Evolutionary conservation across 2,113 vertebrate species (phyloP), one percentile per base, ranked within the genome.

Genomic region (Zeus faber): DNA sequence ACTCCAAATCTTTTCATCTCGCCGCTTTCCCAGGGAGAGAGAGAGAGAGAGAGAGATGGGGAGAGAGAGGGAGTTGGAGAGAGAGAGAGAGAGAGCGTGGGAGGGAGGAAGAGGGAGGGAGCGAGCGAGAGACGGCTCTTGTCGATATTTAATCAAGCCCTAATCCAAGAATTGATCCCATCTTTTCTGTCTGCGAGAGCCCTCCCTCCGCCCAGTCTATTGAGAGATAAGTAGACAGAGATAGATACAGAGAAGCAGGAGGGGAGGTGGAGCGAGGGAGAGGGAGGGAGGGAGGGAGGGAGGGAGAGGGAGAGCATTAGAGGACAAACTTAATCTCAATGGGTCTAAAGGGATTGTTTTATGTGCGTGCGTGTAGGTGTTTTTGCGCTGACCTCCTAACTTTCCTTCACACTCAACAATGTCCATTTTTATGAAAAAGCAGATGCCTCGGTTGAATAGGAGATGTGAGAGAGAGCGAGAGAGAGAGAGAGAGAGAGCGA

Each of bases 61-160:
- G n/a, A n/a, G n/a, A n/a, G n/a, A n/a, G n/a, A n/a, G n/a, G n/a
- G n/a, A n/a, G n/a, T n/a, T n/a, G n/a, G n/a, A n/a, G n/a, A n/a
- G n/a, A n/a, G n/a, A n/a, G n/a, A n/a, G n/a, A n/a, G n/a, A n/a
- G n/a, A n/a, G n/a, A n/a, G n/a, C n/a, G n/a, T n/a, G n/a, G n/a
- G n/a, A n/a, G n/a, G n/a, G n/a, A n/a, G n/a, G n/a, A n/a, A n/a
- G n/a, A n/a, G n/a, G n/a, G n/a, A n/a, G n/a, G n/a, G n/a, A n/a
- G n/a, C n/a, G 49, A 65, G 27, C 43, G 44, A 31, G 61, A 65
- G 17, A 21, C 3, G 4, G n/a, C 25, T 47, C 44, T n/a, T 56
- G 78, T 81, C 81, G 73, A 81, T 81, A 83, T 73, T 73, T 77
- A 74, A 83, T 81, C 81, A 81, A 49, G 65, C 54, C 54, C 60